These are phyloP conservation scores for Liopterus haemorrhoidalis DNA, from an alignment of 2,888 invertebrate genomes.

Conservation along the genomic window DNA sequence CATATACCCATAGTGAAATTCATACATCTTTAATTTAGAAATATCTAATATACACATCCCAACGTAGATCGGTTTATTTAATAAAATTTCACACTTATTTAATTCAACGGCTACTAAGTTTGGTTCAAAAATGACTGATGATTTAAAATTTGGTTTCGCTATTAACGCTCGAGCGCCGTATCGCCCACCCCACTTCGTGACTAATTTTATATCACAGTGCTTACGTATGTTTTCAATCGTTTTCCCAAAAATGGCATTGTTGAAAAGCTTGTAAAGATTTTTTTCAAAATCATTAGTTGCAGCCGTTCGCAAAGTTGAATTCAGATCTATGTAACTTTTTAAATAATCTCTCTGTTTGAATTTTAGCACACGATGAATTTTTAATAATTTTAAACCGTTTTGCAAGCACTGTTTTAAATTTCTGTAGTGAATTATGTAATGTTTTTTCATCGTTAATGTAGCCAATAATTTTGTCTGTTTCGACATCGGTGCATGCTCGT, in stretches of 20 bases:
- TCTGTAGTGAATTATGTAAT: constrained; percentile 36
- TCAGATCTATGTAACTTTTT: constrained; percentile 41
- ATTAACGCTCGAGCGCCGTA: constrained; percentile 36
- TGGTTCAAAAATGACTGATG: constrained; percentile 34
- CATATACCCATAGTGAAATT: constrained; percentile 38
- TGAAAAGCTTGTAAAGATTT: constrained; percentile 38
- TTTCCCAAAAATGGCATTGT: constrained; percentile 37
- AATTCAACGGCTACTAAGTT: constrained; percentile 38
- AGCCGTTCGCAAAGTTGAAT: constrained; percentile 37
- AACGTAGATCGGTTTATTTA: constrained; percentile 39
- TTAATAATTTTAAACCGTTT: constrained; percentile 32
- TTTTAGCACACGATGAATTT: constrained; percentile 38
- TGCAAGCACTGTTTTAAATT: constrained; percentile 34
- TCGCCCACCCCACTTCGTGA: constrained; percentile 30
- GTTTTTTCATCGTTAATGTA: constrained; percentile 24
- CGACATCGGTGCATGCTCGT: constrained; percentile 12
- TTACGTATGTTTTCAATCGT: constrained; percentile 41
- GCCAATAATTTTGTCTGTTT: constrained; percentile 23
- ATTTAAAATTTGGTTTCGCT: constrained; percentile 34
- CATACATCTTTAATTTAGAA: constrained; percentile 38
- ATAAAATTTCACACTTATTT: constrained; percentile 28
- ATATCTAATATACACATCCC: constrained; percentile 39
- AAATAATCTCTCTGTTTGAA: constrained; percentile 41
- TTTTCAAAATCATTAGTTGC: constrained; percentile 28
- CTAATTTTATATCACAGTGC: constrained; percentile 35